phyloP scores from a whole-genome alignment of 2,113 vertebrate species.

The Apistogramma diplotaenia region DNA sequence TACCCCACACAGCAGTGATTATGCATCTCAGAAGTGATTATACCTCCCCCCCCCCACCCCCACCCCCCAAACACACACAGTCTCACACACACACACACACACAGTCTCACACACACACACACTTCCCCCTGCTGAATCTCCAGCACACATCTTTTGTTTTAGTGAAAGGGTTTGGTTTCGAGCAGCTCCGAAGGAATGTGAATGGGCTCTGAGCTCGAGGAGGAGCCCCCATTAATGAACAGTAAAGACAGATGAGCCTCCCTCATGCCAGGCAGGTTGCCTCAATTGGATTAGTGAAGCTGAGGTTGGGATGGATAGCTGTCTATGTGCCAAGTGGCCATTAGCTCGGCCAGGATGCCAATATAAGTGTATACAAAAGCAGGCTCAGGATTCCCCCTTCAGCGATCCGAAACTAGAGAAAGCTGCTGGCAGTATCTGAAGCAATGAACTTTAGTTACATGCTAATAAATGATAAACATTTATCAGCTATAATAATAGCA shows the following conservation, averaged over 20 bases:
- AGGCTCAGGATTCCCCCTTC: constrained; percentile 56
- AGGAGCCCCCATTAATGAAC: constrained; percentile 70
- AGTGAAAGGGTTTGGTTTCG: constrained; percentile 15
- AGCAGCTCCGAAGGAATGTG: constrained; percentile 54
- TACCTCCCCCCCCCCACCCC: background rate
- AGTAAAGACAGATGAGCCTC: constrained; percentile 73
- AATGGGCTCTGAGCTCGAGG: constrained; percentile 29
- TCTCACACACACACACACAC: no score
- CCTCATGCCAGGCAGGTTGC: constrained; percentile 71
- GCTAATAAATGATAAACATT: constrained; percentile 59
- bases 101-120: no score
- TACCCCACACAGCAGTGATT: constrained; percentile 39
- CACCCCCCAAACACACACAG: background rate
- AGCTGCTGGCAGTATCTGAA: constrained; percentile 37
- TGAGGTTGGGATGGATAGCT: constrained; percentile 67
- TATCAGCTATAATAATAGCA: constrained; percentile 33
- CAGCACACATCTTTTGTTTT: background rate
- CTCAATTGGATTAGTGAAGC: constrained; percentile 71
- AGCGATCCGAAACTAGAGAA: constrained; percentile 10
- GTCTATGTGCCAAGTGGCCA: constrained; percentile 73
- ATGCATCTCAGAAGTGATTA: constrained; percentile 51
- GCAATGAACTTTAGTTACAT: constrained; percentile 37
- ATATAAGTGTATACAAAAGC: constrained; percentile 54
- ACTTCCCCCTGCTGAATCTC: background rate
- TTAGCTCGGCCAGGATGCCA: constrained; percentile 57